phyloP scores from a whole-genome alignment of 2,113 vertebrate genomes.

The Danio rerio region GRCz12tu NC_133184.1:36570001-36570500 shows the following conservation, averaged over 20 bases:
- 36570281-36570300: not conserved
- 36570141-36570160: slow-evolving; percentile 82
- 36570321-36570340: too few species aligned
- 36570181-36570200: slow-evolving; percentile 74
- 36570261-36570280: slow-evolving; percentile 76
- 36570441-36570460: not conserved
- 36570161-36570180: slow-evolving; percentile 75
- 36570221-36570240: slow-evolving; percentile 85
- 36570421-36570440: not conserved
- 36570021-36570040: too few species aligned
- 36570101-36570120: slow-evolving; percentile 68
- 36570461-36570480: not conserved
- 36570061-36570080: too few species aligned
- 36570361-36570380: too few species aligned
- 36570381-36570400: too few species aligned
- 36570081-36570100: slow-evolving; percentile 50
- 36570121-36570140: slow-evolving; percentile 84
- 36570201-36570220: slow-evolving; percentile 64
- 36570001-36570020: too few species aligned
- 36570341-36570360: too few species aligned
- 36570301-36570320: not conserved
- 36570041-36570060: too few species aligned
- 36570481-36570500: not conserved
- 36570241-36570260: slow-evolving; percentile 84
- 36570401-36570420: not conserved